Conservation (phyloP, 2,113 vertebrate species). For the Varanus komodoensis region DNA sequence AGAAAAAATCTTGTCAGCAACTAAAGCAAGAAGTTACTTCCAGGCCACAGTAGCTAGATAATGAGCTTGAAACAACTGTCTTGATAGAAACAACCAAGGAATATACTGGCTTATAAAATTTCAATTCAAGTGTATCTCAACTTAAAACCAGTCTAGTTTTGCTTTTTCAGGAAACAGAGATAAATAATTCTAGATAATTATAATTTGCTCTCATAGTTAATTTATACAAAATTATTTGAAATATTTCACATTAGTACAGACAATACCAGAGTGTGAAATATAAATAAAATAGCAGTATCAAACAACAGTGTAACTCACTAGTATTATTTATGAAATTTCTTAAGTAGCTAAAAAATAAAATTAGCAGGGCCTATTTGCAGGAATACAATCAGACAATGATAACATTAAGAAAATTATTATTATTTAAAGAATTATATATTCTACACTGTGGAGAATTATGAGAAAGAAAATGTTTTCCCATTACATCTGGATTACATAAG, state of each 20-base stretch:
- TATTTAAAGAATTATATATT: background rate
- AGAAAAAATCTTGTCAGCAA: background rate
- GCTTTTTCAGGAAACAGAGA: slow-evolving; percentile 44
- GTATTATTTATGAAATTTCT: background rate
- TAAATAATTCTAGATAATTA: slow-evolving; percentile 23
- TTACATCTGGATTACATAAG: background rate
- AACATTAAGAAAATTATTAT: slow-evolving; percentile 4
- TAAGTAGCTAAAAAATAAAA: background rate
- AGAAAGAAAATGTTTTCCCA: background rate
- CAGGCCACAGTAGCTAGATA: background rate
- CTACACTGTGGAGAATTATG: background rate
- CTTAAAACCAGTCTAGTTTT: slow-evolving; percentile 20
- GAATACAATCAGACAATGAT: background rate
- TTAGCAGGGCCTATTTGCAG: background rate
- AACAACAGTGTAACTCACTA: background rate
- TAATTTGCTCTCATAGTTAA: slow-evolving; percentile 25
- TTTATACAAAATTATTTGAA: slow-evolving; percentile 7
- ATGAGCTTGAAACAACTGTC: background rate
- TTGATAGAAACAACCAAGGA: slow-evolving; percentile 36
- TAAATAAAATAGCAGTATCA: background rate
- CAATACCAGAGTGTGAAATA: background rate
- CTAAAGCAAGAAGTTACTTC: background rate
- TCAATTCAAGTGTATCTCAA: background rate
- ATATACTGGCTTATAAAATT: slow-evolving; percentile 38
- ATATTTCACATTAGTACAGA: slow-evolving; percentile 15